Evolutionary conservation across 2,888 invertebrate species (phyloP).

Genomic region (Philereme transversata): DNA sequence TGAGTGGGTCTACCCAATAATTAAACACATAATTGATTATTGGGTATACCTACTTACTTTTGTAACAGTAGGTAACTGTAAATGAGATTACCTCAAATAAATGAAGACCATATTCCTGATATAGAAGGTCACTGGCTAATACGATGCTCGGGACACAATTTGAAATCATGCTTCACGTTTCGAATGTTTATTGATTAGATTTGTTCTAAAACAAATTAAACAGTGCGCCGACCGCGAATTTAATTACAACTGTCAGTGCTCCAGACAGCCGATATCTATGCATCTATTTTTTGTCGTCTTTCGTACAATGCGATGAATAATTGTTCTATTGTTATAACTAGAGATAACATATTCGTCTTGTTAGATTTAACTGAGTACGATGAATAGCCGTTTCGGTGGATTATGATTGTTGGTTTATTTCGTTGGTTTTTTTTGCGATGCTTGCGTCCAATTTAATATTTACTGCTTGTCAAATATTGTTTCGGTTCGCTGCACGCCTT

Average conservation of each 20-base stretch:
- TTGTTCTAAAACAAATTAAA: slow-evolving; percentile 72
- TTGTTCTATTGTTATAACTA: slow-evolving; percentile 70
- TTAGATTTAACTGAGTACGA: slow-evolving; percentile 66
- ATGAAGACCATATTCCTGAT: too few species aligned
- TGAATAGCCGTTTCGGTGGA: slow-evolving; percentile 65
- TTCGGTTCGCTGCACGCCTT: slow-evolving; percentile 57
- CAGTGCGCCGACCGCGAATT: slow-evolving; percentile 66
- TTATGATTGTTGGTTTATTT: slow-evolving; percentile 60
- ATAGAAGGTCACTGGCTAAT: slow-evolving; percentile 11
- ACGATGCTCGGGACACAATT: slow-evolving; percentile 71
- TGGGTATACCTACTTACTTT: too few species aligned
- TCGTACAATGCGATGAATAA: slow-evolving; percentile 61
- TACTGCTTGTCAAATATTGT: slow-evolving; percentile 75
- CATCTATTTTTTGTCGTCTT: slow-evolving; percentile 59
- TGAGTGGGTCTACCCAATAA: too few species aligned
- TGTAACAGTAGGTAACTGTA: too few species aligned
- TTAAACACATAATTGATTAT: too few species aligned
- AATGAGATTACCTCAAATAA: too few species aligned
- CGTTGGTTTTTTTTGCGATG: slow-evolving; percentile 59
- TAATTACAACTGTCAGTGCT: slow-evolving; percentile 66
- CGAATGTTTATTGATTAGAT: slow-evolving; percentile 74
- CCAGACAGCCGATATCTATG: slow-evolving; percentile 57
- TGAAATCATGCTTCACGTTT: slow-evolving; percentile 65
- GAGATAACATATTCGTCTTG: slow-evolving; percentile 67
- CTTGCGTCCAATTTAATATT: slow-evolving; percentile 72